Evolutionary conservation across 2,113 vertebrate genomes (phyloP).

Genomic region (Accipiter cooperii): DNA sequence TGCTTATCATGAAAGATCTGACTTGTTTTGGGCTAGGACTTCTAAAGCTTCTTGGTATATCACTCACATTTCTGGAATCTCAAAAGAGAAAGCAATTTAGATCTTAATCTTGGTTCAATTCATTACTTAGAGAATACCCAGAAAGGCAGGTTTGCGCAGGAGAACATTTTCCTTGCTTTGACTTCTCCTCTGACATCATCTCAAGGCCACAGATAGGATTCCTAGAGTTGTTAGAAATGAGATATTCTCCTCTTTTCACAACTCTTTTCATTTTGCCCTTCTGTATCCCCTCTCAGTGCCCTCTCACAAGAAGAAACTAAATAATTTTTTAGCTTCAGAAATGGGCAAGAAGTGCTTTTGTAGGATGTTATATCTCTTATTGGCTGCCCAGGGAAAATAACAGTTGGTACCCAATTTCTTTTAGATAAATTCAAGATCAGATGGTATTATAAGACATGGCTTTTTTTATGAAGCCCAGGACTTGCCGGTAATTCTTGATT

Average conservation of each 20-base stretch:
- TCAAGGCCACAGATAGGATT: background rate
- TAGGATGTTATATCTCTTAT: background rate
- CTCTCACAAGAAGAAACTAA: background rate
- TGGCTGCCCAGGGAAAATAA: background rate
- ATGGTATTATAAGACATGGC: background rate
- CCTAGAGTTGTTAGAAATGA: background rate
- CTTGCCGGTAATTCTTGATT: background rate
- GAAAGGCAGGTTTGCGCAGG: background rate
- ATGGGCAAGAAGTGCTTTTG: background rate
- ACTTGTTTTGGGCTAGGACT: background rate
- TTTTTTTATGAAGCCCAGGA: background rate
- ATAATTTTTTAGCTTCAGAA: background rate
- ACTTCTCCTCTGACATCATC: background rate
- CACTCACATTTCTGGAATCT: background rate
- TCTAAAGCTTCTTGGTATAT: background rate
- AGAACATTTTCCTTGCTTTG: background rate
- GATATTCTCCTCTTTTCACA: background rate
- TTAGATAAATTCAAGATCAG: background rate
- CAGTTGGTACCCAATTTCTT: background rate
- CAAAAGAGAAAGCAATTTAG: conserved; percentile 17
- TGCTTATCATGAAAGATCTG: background rate
- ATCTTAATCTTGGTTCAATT: background rate
- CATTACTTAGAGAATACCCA: background rate
- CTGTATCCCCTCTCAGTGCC: background rate
- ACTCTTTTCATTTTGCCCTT: background rate